Base-by-base conservation (phyloP, 2,797 vertebrate species). In the Champsocephalus gunnari region DNA sequence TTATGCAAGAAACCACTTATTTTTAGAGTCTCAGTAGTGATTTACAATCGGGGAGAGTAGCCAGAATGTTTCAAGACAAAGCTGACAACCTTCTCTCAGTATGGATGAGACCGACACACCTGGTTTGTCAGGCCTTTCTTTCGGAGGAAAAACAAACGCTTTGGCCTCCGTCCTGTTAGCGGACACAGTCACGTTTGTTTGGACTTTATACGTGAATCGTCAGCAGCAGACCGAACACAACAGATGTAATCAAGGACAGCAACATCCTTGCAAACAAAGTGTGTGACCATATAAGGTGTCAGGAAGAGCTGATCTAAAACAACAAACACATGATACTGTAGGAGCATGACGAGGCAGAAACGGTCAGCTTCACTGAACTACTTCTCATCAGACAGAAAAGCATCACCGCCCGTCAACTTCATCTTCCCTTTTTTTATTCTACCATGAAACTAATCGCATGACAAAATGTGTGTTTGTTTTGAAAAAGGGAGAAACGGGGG, bases 331-430 rank as follows among this genome's bases (percentile, higher is more conserved):
- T 77, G 54, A 62, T 4, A 28, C 4, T 28, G 28, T 61, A 61
- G 32, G 57, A 75, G 66, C 75, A 86, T 84, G 86, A 89, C 49
- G 0, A 61, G 77, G 85, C 84, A 87, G 9, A 93, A 86, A 65
- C 58, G 48, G 66, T 5, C 45, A 21, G 66, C 71, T 56, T 78
- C 54, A 17, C 58, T 14, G 67, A 75, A 76, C 82, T 81, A 73
- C 58, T 63, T 63, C 49, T 68, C 41, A 2, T 82, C 75, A 63
- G 56, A 47, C 41, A 21, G 54, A 56, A 66, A 73, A 73, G 80
- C 80, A 74, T 82, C 73, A 45, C 43, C 14, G 10, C 56, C 19
- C 2, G 17, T 71, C 70, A 79, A 73, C 72, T 65, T 78, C 73
- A 82, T 67, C 67, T 69, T 71, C 57, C 49, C 66, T 14, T 69